phyloP scores from a whole-genome alignment of 2,113 vertebrate genomes.

The Sander vitreus region DNA sequence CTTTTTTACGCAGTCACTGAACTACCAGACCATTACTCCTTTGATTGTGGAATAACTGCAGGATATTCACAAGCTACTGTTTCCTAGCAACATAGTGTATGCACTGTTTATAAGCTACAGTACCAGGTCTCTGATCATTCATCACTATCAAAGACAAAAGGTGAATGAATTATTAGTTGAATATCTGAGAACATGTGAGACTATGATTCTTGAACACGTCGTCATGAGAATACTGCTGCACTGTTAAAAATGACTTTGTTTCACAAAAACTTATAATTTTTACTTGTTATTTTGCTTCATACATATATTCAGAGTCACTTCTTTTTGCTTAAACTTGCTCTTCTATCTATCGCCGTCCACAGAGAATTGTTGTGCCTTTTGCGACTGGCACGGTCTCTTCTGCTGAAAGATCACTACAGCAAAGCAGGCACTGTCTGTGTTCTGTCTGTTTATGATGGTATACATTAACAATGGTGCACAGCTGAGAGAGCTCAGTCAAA shows the following conservation, averaged over 20 bases:
- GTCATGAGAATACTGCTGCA: not conserved
- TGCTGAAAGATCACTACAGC: constrained; percentile 20
- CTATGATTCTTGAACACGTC: not conserved
- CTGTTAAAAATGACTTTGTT: not conserved
- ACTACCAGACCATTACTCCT: constrained; percentile 53
- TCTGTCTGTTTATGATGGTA: constrained; percentile 42
- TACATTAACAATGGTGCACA: constrained; percentile 29
- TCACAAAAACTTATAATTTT: rapidly evolving
- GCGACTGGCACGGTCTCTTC: not conserved
- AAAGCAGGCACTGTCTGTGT: constrained; percentile 22
- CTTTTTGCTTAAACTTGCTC: not conserved
- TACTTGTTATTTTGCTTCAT: not conserved
- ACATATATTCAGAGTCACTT: not conserved
- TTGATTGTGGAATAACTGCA: constrained; percentile 67
- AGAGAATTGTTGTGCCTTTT: constrained; percentile 12
- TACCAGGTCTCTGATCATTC: constrained; percentile 43
- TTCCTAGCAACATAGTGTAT: constrained; percentile 81
- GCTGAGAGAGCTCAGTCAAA: constrained; percentile 58
- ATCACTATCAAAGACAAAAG: constrained; percentile 45
- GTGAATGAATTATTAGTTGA: constrained; percentile 41
- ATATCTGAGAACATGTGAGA: constrained; percentile 11
- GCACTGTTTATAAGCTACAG: constrained; percentile 50
- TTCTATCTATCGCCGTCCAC: constrained; percentile 7
- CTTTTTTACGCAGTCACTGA: constrained; percentile 42
- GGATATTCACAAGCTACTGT: constrained; percentile 72